Percentiles rank a stretch among this genome's conserved stretches.
These are phyloP conservation scores for Globodera rostochiensis DNA, from an alignment of 1,140 invertebrate species.

Conservation along the genomic window DNA sequence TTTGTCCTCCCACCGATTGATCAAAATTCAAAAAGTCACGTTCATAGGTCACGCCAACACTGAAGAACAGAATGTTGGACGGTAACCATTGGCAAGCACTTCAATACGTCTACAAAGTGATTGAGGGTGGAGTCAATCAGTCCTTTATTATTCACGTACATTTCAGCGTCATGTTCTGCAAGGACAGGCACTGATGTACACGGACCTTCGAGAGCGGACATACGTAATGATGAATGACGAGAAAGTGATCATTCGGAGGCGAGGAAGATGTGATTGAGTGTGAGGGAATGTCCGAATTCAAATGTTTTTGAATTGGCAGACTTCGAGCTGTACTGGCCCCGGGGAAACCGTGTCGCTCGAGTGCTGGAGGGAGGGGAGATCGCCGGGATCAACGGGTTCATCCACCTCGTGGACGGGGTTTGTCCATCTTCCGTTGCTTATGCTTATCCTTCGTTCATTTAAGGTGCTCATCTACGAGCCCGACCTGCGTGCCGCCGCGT, in stretches of 20 bases:
- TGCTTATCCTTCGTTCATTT: not conserved
- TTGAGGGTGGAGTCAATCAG: not conserved
- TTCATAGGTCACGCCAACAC: slow-evolving; percentile 48
- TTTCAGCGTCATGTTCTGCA: slow-evolving; percentile 56
- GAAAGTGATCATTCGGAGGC: slow-evolving; percentile 62
- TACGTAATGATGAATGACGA: slow-evolving; percentile 66
- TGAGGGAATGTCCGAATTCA: not conserved
- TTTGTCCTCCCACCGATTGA: not conserved
- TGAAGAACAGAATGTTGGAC: slow-evolving; percentile 54
- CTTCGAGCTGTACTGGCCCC: slow-evolving; percentile 65
- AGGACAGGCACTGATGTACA: slow-evolving; percentile 64
- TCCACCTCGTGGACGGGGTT: slow-evolving; percentile 53
- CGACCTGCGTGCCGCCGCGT: slow-evolving; percentile 42
- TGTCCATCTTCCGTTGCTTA: not conserved
- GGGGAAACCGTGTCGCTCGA: slow-evolving; percentile 62
- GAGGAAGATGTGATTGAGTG: slow-evolving; percentile 59
- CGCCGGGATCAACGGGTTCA: slow-evolving; percentile 65
- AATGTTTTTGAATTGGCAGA: slow-evolving; percentile 44
- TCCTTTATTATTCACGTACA: not conserved
- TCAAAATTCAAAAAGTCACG: too few relatives aligned
- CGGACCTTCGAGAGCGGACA: slow-evolving; percentile 61
- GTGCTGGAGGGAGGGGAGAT: slow-evolving; percentile 64
- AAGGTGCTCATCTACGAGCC: slow-evolving; percentile 55
- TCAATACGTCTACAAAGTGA: slow-evolving; percentile 64
- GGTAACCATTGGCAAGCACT: slow-evolving; percentile 64